These are phyloP conservation scores for Crenichthys baileyi DNA, from an alignment of 2,797 vertebrate species.

Conservation along the genomic window DNA sequence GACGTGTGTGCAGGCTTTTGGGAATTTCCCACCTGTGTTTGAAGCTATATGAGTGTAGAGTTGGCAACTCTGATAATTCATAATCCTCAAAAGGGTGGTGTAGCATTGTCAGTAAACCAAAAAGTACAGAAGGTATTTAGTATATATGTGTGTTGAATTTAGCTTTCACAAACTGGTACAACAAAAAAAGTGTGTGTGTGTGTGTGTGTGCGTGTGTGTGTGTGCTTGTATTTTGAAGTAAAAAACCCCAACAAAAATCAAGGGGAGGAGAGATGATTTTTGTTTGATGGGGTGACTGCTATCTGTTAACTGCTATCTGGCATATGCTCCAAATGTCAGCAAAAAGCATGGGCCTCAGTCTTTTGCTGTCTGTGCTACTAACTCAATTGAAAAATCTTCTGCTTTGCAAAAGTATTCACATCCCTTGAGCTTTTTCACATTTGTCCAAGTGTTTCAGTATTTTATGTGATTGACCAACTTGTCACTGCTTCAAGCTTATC, in stretches of 20 bases:
- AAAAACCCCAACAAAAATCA: background rate
- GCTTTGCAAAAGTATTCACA: too few species aligned
- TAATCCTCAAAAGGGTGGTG: slow-evolving; percentile 63
- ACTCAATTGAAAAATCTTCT: slow-evolving; percentile 67
- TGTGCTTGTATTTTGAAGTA: background rate
- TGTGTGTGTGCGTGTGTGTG: background rate
- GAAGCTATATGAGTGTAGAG: slow-evolving; percentile 62
- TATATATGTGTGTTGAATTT: slow-evolving; percentile 5
- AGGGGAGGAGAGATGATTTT: background rate
- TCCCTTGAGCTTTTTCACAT: too few species aligned
- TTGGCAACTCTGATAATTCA: slow-evolving; percentile 69
- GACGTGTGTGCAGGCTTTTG: slow-evolving; percentile 35
- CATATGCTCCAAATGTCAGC: slow-evolving; percentile 45
- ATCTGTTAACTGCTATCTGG: slow-evolving; percentile 17
- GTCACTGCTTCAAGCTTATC: too few species aligned
- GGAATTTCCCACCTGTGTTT: slow-evolving; percentile 60
- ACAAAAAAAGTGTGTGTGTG: background rate
- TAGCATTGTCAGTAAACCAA: slow-evolving; percentile 23
- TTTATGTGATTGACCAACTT: too few species aligned
- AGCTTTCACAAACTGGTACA: background rate
- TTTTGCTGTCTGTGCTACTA: slow-evolving; percentile 39
- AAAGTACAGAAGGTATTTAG: slow-evolving; percentile 33
- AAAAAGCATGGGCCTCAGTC: slow-evolving; percentile 29
- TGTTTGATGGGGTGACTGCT: slow-evolving; percentile 22
- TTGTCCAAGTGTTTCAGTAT: too few species aligned